A percentile compares a stretch with the other conserved stretches of the same genome.
Evolutionary conservation across 1,140 invertebrate genomes (phyloP).

Genomic region (Chironomus striatipennis): DNA sequence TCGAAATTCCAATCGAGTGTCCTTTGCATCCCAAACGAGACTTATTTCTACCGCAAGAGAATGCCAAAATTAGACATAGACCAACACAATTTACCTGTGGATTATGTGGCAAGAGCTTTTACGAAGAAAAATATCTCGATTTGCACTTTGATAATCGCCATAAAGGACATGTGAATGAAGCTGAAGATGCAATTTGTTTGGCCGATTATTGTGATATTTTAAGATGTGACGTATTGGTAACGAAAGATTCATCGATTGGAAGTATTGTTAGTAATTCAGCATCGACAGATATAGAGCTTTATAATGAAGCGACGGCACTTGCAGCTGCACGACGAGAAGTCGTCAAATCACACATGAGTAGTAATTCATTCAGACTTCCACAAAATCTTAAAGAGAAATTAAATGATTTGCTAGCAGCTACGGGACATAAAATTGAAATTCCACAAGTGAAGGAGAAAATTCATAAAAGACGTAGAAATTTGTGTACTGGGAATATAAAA

Average conservation of each 20-base stretch:
- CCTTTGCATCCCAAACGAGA: constrained; percentile 81
- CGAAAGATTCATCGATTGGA: constrained; percentile 47
- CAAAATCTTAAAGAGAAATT: not conserved
- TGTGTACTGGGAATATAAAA: constrained; percentile 26
- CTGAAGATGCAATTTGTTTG: constrained; percentile 80
- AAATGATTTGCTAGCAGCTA: constrained; percentile 25
- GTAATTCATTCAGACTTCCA: not conserved
- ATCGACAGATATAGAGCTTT: constrained; percentile 63
- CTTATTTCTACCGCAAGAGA: constrained; percentile 75
- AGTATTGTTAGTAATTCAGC: constrained; percentile 45
- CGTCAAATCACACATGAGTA: not conserved
- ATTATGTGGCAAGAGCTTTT: constrained; percentile 85
- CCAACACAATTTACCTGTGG: constrained; percentile 84
- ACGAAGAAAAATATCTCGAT: constrained; percentile 79
- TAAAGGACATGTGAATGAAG: constrained; percentile 78
- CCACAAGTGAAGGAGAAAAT: constrained; percentile 33
- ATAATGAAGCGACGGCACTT: constrained; percentile 54
- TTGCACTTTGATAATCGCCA: constrained; percentile 86
- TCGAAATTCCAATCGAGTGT: constrained; percentile 73
- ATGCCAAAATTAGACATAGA: constrained; percentile 68
- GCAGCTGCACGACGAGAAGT: constrained; percentile 42
- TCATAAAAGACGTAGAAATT: constrained; percentile 31
- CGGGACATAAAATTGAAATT: constrained; percentile 28
- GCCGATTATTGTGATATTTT: constrained; percentile 93
- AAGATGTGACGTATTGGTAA: constrained; percentile 79